Conservation (phyloP, 2,113 vertebrate genomes). For the Caranx melampygus region DNA sequence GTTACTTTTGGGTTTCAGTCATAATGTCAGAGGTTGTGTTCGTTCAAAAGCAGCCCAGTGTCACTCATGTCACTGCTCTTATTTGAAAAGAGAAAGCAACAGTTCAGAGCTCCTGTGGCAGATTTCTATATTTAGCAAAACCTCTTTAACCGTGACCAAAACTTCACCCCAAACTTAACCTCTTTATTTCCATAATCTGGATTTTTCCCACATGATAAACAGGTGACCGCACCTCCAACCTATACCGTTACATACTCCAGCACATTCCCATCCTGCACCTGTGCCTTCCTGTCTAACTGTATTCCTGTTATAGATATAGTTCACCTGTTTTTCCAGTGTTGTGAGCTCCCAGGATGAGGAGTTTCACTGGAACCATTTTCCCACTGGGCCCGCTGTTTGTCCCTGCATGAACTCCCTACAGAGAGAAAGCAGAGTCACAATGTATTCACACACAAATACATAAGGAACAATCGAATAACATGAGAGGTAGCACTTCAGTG, state of each 20-base stretch:
- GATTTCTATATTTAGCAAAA: constrained; percentile 51
- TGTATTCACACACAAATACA: not conserved
- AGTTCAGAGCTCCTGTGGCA: not conserved
- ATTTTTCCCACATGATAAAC: not conserved
- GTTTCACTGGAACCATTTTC: constrained; percentile 68
- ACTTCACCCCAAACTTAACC: constrained; percentile 21
- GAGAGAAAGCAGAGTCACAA: not conserved
- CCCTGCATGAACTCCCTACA: constrained; percentile 26
- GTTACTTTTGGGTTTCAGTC: too few relatives aligned
- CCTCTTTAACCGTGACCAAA: not conserved
- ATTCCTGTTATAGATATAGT: too few relatives aligned
- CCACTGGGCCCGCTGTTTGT: not conserved
- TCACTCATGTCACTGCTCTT: too few relatives aligned
- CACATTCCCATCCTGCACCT: not conserved
- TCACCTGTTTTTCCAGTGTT: constrained; percentile 77
- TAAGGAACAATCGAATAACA: not conserved
- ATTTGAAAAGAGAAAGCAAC: too few relatives aligned
- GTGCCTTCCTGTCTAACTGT: not conserved
- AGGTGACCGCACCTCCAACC: not conserved
- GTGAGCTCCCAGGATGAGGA: constrained; percentile 70
- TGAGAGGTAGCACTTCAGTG: not conserved
- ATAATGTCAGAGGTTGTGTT: too few relatives aligned
- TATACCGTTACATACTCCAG: not conserved
- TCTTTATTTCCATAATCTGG: not conserved
- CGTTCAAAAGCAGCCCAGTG: too few relatives aligned